Evolutionary conservation across 2,888 invertebrate species (phyloP).

Genomic region (Protodeltote pygarga): DNA sequence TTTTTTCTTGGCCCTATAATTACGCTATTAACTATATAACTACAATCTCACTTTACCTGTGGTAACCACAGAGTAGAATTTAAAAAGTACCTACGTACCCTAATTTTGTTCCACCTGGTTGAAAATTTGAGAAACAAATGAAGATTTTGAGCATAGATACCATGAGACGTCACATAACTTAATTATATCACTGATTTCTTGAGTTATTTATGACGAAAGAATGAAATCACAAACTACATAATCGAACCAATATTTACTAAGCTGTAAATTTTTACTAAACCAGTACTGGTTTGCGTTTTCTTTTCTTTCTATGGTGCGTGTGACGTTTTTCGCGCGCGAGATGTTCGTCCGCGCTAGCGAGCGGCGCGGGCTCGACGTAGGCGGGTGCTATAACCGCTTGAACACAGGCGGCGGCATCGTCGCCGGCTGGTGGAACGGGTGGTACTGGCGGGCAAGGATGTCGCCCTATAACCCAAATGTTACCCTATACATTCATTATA

Average conservation of each 20-base stretch:
- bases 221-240: conserved; percentile 40
- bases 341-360: conserved; percentile 42
- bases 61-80: conserved; percentile 58
- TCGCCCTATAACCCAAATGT: conserved; percentile 83
- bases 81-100: conserved; percentile 52
- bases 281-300: conserved; percentile 79
- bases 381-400: conserved; percentile 84
- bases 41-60: conserved; percentile 75
- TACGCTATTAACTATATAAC: conserved; percentile 51
- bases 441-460: conserved; percentile 81
- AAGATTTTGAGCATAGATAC: conserved; percentile 63
- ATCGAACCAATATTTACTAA: conserved; percentile 40
- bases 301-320: conserved; percentile 67
- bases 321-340: conserved; percentile 55
- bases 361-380: conserved; percentile 47
- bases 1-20: conserved; percentile 34
- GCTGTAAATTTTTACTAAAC: conserved; percentile 61
- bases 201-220: conserved; percentile 26
- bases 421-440: conserved; percentile 81
- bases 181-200: conserved; percentile 6
- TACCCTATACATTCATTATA: conserved; percentile 80
- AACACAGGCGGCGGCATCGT: conserved; percentile 71
- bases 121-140: conserved; percentile 44
- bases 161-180: conserved; percentile 27
- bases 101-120: conserved; percentile 61